Evolutionary conservation across 2,113 vertebrate species (phyloP), one percentile per base, ranked within the genome.

Genomic region (Hyperopisus bebe): DNA sequence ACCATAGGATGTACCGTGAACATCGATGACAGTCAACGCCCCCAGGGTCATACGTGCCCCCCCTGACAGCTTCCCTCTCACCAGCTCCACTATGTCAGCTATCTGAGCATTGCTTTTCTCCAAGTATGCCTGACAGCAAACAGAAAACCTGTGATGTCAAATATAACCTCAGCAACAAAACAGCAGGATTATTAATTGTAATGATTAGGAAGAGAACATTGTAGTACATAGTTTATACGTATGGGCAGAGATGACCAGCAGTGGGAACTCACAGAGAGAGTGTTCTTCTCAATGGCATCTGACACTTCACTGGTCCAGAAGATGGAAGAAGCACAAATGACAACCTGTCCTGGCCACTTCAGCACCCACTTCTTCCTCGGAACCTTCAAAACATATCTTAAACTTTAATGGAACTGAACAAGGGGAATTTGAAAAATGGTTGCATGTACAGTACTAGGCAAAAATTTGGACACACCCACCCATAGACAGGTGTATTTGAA

Each of bases 301-400:
- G 97, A 97, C 10, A 99, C 97, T 92, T 98, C 97, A 90, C 95
- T 93, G 55, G 98, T 99, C 98, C 98, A 99, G 93, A 96, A 97
- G 91, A 99, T 97, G 90, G 95, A 98, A 31, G 98, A 99, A 55
- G 97, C 96, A 89, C 97, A 99, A 92, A 99, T 97, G 7, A 99
- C 97, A 9, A 98, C 96, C 93, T 99, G 98, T 19, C 98, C 97
- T 39, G 97, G 97, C 98, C 98, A 99, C 92, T 97, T 95, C 90
- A 99, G 94, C 7, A 99, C 98, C 98, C 98, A 99, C 0, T 94
- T 90, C 53, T 96, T 97, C 58, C 96, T 95, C 83, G 96, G 96
- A 89, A 98, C 92, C 98, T 99, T 91, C 66, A 90, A 93, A 91
- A 86, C 83, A 21, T 82, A 46, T n/a, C 7, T 82, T 55, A 55